These are phyloP conservation scores for Gambelia wislizenii DNA, from an alignment of 2,797 vertebrate genomes.

Conservation along the genomic window DNA sequence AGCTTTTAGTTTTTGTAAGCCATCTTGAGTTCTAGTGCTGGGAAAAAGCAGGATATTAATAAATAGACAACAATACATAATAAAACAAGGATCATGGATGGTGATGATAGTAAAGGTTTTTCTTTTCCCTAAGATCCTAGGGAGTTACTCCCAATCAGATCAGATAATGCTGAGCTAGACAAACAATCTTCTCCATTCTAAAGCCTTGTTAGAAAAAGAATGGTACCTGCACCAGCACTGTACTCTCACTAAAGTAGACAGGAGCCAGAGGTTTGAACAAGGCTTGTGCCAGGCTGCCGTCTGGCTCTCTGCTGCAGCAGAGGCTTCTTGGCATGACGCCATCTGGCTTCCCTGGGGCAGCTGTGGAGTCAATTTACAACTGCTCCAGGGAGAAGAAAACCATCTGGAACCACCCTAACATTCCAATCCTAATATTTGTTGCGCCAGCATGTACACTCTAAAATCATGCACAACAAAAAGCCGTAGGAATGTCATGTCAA, in stretches of 20 bases:
- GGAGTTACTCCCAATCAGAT: not conserved
- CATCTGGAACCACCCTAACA: constrained; percentile 31
- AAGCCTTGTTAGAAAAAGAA: not conserved
- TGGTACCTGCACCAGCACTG: not conserved
- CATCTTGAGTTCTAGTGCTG: too few relatives aligned
- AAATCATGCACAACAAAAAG: constrained; percentile 5
- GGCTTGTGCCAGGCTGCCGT: constrained; percentile 7
- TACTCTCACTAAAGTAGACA: not conserved
- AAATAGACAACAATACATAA: too few relatives aligned
- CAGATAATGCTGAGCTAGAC: not conserved
- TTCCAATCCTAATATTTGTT: constrained; percentile 26
- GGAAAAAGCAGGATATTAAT: too few relatives aligned
- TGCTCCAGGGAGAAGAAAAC: constrained; percentile 1
- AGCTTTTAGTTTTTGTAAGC: too few relatives aligned
- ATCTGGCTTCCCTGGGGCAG: constrained; percentile 21
- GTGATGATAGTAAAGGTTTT: not conserved
- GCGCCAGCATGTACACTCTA: not conserved
- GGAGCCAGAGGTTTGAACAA: not conserved
- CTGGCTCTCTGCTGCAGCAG: not conserved
- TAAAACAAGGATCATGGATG: not conserved
- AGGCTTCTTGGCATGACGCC: constrained; percentile 15
- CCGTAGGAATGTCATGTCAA: not conserved
- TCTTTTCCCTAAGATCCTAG: not conserved
- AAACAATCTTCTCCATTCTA: not conserved
- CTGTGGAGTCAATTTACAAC: constrained; percentile 26